Evolutionary conservation across 1,140 invertebrate species (phyloP).

Genomic region (Metaphire vulgaris): DNA sequence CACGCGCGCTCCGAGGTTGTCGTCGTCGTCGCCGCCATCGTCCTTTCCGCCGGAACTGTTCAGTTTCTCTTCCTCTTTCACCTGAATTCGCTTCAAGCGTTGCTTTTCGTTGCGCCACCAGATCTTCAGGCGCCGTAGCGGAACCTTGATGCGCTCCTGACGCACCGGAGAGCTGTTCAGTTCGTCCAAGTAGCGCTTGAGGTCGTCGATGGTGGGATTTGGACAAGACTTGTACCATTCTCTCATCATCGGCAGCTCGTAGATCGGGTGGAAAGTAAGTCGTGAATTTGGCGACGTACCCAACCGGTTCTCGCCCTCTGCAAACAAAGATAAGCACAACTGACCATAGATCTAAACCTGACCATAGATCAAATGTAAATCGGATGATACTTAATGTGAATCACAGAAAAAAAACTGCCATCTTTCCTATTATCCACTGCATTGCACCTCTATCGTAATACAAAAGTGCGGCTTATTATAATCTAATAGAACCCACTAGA

Average conservation of each 20-base stretch:
- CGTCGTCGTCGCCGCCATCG: background rate
- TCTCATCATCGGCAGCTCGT: constrained; percentile 44
- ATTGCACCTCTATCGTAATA: too few relatives aligned
- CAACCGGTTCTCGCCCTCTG: constrained; percentile 17
- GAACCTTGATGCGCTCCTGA: constrained; percentile 40
- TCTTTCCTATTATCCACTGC: too few relatives aligned
- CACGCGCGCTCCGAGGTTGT: background rate
- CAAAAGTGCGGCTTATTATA: too few relatives aligned
- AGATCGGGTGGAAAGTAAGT: constrained; percentile 44
- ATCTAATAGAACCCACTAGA: too few relatives aligned
- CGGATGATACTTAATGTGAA: too few relatives aligned
- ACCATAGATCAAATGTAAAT: too few relatives aligned
- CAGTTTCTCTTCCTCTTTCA: background rate
- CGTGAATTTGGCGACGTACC: constrained; percentile 32
- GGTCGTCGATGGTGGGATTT: constrained; percentile 39
- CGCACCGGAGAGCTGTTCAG: constrained; percentile 44
- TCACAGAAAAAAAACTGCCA: too few relatives aligned
- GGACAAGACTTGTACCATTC: constrained; percentile 41
- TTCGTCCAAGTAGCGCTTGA: constrained; percentile 39
- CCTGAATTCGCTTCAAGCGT: constrained; percentile 31
- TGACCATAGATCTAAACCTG: too few relatives aligned
- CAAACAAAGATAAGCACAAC: background rate
- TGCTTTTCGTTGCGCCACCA: constrained; percentile 53
- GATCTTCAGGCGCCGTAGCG: constrained; percentile 40
- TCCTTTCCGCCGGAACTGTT: background rate